Conservation (phyloP, 1,140 invertebrate species). For the Drosophila bifasciata region DNA sequence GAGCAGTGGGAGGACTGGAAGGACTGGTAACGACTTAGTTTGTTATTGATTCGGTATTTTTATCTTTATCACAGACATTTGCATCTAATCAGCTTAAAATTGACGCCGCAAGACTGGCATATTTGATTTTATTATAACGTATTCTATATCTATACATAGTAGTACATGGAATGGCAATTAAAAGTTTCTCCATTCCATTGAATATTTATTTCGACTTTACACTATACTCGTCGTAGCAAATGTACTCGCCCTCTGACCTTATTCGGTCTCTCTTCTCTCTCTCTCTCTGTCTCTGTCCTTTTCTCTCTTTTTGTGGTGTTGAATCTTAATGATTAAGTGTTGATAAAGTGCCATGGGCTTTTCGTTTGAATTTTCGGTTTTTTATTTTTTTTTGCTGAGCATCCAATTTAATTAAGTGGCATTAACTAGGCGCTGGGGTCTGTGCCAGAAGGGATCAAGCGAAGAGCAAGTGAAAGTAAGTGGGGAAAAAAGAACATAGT, state of each 20-base stretch:
- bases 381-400: slow-evolving; percentile 27
- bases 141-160: slow-evolving; percentile 30
- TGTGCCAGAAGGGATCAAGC: slow-evolving; percentile 29
- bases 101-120: slow-evolving; percentile 46
- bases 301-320: slow-evolving; percentile 15
- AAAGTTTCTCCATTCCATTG: slow-evolving; percentile 23
- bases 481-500: slow-evolving; percentile 4
- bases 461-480: neutral
- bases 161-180: slow-evolving; percentile 62
- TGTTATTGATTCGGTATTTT: slow-evolving; percentile 67
- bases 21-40: slow-evolving; percentile 59
- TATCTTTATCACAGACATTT: slow-evolving; percentile 69
- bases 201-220: slow-evolving; percentile 26
- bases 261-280: slow-evolving; percentile 17
- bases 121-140: slow-evolving; percentile 69
- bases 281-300: slow-evolving; percentile 18
- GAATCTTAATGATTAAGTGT: slow-evolving; percentile 62
- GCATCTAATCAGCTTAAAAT: slow-evolving; percentile 71
- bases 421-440: slow-evolving; percentile 24
- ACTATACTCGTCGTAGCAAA: slow-evolving; percentile 1
- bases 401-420: slow-evolving; percentile 72
- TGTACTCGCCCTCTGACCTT: slow-evolving; percentile 24
- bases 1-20: neutral
- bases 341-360: slow-evolving; percentile 43
- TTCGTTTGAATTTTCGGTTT: slow-evolving; percentile 11